Conservation (phyloP, 2,113 vertebrate species). For the Pterocles gutturalis region DNA sequence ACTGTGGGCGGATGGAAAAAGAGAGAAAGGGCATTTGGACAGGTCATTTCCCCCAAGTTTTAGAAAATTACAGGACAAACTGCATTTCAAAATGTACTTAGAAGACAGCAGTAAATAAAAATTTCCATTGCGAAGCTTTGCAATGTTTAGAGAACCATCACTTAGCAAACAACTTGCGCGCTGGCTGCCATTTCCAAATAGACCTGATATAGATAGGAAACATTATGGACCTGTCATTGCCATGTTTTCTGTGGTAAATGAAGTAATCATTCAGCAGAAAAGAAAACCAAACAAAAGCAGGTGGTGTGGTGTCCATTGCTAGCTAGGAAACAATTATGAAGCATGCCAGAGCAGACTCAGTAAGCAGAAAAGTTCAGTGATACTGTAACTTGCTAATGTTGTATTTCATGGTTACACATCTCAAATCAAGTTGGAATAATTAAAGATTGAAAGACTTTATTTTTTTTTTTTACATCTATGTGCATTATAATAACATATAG, state of each 20-base stretch:
- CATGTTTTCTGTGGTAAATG: not conserved
- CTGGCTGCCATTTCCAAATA: not conserved
- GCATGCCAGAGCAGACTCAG: not conserved
- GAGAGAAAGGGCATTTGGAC: not conserved
- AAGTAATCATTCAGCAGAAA: conserved; percentile 6
- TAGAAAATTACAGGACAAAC: not conserved
- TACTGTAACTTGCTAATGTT: not conserved
- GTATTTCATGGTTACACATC: not conserved
- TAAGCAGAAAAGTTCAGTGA: not conserved
- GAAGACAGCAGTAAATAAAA: not conserved
- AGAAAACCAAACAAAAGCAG: not conserved
- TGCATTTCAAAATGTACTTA: not conserved
- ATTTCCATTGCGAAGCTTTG: not conserved
- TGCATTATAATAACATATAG: accelerated
- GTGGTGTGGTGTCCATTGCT: not conserved
- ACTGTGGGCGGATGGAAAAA: not conserved
- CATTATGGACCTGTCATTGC: not conserved
- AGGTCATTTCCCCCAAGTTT: not conserved
- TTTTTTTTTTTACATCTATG: not conserved
- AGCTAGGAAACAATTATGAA: not conserved
- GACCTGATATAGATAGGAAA: not conserved
- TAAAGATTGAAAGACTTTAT: not conserved
- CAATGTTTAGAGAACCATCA: not conserved
- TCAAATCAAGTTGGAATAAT: not conserved
- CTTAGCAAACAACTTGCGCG: not conserved